A percentile compares a stretch with the other conserved stretches of the same genome.
Evolutionary conservation across 2,888 invertebrate species (phyloP).

Genomic region (Cataglyphis rosenhaueri): DNA sequence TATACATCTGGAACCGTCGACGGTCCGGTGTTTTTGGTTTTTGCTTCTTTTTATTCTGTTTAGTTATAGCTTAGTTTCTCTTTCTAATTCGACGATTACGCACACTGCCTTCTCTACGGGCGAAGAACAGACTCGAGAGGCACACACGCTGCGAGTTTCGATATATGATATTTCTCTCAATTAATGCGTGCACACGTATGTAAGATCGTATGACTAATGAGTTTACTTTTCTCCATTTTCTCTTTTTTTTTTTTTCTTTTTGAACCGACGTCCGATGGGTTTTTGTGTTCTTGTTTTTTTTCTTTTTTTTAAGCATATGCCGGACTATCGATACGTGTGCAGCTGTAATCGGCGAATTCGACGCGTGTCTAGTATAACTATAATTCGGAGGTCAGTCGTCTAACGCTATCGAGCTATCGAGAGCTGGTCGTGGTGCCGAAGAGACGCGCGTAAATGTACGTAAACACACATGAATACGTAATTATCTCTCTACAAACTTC

Average conservation of each 20-base stretch:
- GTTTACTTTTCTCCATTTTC: background rate
- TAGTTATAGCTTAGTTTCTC: conserved; percentile 8
- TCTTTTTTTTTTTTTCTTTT: background rate
- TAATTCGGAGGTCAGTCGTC: conserved; percentile 84
- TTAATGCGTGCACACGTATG: conserved; percentile 10
- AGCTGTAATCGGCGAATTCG: conserved; percentile 72
- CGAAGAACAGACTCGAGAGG: conserved; percentile 74
- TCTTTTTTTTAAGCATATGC: conserved; percentile 29
- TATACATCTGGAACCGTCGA: conserved; percentile 53
- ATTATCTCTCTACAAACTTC: conserved; percentile 56
- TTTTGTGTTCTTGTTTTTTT: background rate
- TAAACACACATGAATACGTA: conserved; percentile 51
- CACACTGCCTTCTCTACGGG: conserved; percentile 64
- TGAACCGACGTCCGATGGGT: conserved; percentile 23
- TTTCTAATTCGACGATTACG: conserved; percentile 66
- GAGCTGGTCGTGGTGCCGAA: conserved; percentile 80
- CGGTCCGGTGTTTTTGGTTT: background rate
- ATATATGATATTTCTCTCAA: conserved; percentile 29
- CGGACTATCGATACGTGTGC: conserved; percentile 58
- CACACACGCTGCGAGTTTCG: conserved; percentile 65
- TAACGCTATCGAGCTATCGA: conserved; percentile 83
- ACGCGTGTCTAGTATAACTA: conserved; percentile 71
- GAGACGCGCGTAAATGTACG: conserved; percentile 59
- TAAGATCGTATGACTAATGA: background rate
- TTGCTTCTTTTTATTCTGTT: conserved; percentile 15